phyloP scores from a whole-genome alignment of 2,888 invertebrate genomes.

The Chelonus formosanus region DNA sequence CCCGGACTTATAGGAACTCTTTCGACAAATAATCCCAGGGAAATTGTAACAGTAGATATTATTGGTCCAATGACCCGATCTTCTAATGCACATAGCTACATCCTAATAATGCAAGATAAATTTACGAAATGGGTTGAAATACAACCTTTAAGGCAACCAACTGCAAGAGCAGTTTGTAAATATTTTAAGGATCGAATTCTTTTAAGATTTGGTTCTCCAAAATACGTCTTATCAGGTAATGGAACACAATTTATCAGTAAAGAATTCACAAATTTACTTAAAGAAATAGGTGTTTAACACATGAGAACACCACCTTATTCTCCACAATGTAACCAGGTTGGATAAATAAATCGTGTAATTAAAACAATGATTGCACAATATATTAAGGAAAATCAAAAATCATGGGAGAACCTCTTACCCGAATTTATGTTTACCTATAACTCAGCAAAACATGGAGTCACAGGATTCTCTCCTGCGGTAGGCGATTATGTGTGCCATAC shows the following conservation, averaged over 20 bases:
- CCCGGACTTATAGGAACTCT: not conserved
- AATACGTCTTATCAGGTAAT: conserved; percentile 41
- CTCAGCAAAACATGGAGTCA: conserved; percentile 45
- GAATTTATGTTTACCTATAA: conserved; percentile 48
- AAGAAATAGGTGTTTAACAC: conserved; percentile 12
- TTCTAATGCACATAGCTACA: not conserved
- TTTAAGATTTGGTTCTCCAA: conserved; percentile 21
- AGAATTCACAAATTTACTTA: not conserved
- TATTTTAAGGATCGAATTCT: conserved; percentile 20
- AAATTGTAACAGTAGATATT: not conserved
- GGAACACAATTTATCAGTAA: conserved; percentile 43
- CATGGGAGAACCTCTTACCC: conserved; percentile 44
- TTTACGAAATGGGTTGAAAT: conserved; percentile 41
- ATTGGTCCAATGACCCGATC: not conserved
- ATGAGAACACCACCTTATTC: conserved; percentile 32
- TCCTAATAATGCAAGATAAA: not conserved
- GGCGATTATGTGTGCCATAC: too few relatives aligned
- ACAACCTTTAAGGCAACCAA: conserved; percentile 40
- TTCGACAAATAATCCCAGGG: not conserved
- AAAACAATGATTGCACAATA: conserved; percentile 33
- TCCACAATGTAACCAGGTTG: conserved; percentile 36
- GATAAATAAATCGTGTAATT: conserved; percentile 27
- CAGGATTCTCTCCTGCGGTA: conserved; percentile 46
- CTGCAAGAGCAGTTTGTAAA: conserved; percentile 15
- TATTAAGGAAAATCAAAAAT: conserved; percentile 18